phyloP scores from a whole-genome alignment of 2,888 invertebrate species.

The Thumatha senex region DNA sequence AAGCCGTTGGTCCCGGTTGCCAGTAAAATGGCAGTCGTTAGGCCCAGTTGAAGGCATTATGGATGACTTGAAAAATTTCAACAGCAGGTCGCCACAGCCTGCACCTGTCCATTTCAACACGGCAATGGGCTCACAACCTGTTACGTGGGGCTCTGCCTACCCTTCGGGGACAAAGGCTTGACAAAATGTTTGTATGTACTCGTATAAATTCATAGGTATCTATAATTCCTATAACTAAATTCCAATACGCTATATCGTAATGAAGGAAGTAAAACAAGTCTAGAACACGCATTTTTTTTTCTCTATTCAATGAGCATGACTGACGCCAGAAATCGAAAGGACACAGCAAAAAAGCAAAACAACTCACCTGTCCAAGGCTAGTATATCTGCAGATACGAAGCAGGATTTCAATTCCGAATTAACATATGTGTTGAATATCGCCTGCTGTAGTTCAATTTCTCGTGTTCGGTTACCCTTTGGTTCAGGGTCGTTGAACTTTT shows the following conservation, averaged over 20 bases:
- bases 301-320: not conserved
- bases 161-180: no score
- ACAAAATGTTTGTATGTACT: no score
- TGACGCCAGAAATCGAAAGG: not conserved
- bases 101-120: no score
- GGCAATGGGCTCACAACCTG: no score
- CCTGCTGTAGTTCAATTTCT: constrained; percentile 89
- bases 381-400: constrained; percentile 90
- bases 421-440: constrained; percentile 88
- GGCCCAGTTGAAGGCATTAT: no score
- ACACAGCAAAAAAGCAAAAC: constrained; percentile 6
- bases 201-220: not conserved
- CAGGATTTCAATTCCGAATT: constrained; percentile 89
- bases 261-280: constrained; percentile 4
- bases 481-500: constrained; percentile 85
- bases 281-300: not conserved
- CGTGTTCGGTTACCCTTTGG: constrained; percentile 88
- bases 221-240: not conserved
- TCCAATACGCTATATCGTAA: not conserved
- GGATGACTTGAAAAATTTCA: no score
- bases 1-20: no score
- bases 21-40: no score
- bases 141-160: no score
- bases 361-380: constrained; percentile 92
- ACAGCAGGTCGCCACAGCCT: no score